Conservation (phyloP, 2,113 vertebrate genomes). For the Acrocephalus arundinaceus region DNA sequence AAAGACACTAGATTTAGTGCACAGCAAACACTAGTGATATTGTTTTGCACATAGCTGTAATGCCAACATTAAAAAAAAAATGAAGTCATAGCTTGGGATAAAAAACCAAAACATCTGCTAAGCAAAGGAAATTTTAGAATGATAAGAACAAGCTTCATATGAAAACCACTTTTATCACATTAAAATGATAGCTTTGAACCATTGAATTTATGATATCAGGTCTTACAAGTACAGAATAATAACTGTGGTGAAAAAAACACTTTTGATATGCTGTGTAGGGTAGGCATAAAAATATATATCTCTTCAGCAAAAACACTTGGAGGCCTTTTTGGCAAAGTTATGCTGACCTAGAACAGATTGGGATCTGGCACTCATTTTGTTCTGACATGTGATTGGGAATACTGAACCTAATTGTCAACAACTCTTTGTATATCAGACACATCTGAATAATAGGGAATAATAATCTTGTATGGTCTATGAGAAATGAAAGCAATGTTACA, state of each 20-base stretch:
- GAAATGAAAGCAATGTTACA: not conserved
- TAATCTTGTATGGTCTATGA: not conserved
- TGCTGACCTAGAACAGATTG: not conserved
- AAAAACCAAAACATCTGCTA: not conserved
- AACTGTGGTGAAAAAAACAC: not conserved
- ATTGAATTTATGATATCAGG: not conserved
- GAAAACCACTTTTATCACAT: not conserved
- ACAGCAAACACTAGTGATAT: not conserved
- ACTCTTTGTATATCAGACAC: not conserved
- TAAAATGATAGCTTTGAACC: not conserved
- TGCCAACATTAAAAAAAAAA: not conserved
- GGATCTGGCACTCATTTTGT: not conserved
- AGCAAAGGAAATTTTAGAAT: not conserved
- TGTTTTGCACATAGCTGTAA: not conserved
- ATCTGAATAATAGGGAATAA: not conserved
- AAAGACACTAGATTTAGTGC: not conserved
- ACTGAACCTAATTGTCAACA: not conserved
- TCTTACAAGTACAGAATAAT: not conserved
- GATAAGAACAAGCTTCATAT: not conserved
- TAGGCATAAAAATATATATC: not conserved
- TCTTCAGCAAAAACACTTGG: not conserved
- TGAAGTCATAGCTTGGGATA: not conserved
- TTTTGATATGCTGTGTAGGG: not conserved
- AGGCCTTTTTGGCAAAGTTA: not conserved
- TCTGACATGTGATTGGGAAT: not conserved